Evolutionary conservation across 2,888 invertebrate species (phyloP).

Genomic region (Hydrotaea cyrtoneurina): DNA sequence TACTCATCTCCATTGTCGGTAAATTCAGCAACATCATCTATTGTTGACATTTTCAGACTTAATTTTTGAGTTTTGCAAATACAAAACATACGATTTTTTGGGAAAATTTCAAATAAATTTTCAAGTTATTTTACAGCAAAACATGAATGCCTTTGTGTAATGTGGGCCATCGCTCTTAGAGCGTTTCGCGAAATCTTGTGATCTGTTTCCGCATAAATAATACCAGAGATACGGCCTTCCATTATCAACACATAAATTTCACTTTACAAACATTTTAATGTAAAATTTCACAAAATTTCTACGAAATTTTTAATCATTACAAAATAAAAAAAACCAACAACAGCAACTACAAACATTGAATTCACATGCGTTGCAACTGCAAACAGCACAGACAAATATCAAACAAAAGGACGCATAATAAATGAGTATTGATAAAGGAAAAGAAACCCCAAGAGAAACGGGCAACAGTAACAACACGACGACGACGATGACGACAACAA

Average conservation of each 20-base stretch:
- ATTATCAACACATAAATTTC: conserved; percentile 59
- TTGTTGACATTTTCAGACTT: no score
- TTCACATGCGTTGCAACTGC: neutral
- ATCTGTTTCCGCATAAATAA: conserved; percentile 3
- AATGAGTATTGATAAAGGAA: conserved; percentile 62
- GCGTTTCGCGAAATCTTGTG: neutral
- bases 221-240: neutral
- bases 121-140: no score
- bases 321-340: neutral
- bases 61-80: no score
- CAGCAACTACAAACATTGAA: neutral
- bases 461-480: neutral
- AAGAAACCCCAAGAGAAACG: conserved; percentile 12
- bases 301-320: conserved; percentile 42
- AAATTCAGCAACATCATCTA: no score
- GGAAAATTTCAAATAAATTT: no score
- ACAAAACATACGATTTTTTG: no score
- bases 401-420: conserved; percentile 60
- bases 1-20: no score
- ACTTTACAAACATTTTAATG: conserved; percentile 49
- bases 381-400: conserved; percentile 20
- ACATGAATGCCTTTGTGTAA: no score
- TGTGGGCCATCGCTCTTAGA: no score
- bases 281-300: conserved; percentile 56
- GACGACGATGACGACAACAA: no score